Conservation (phyloP, 2,888 invertebrate species). For the Polyommatus iphigenia region DNA sequence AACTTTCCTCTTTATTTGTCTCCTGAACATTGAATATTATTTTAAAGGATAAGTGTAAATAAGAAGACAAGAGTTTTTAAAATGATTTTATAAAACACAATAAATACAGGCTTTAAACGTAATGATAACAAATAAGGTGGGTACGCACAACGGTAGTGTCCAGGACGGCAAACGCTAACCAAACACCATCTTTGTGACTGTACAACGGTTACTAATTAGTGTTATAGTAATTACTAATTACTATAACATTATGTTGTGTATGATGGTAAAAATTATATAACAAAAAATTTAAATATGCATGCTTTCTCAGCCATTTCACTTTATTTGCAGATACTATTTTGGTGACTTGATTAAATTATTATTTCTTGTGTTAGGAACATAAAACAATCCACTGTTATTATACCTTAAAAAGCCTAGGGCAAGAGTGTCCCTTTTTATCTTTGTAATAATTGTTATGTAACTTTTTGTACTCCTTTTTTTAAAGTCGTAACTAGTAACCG, state of each 20-base stretch:
- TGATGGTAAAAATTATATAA: not conserved
- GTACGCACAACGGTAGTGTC: conserved; percentile 54
- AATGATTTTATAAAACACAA: conserved; percentile 76
- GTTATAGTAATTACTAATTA: too few relatives aligned
- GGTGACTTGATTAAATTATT: too few relatives aligned
- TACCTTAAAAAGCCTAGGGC: too few relatives aligned
- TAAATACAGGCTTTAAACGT: conserved; percentile 71
- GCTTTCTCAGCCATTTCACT: too few relatives aligned
- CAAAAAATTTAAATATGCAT: not conserved
- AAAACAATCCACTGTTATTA: too few relatives aligned
- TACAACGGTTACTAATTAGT: conserved; percentile 15
- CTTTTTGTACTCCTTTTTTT: not conserved
- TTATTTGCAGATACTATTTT: too few relatives aligned
- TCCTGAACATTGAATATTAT: not conserved
- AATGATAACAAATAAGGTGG: conserved; percentile 74
- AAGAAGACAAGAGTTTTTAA: conserved; percentile 48
- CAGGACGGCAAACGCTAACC: conserved; percentile 69
- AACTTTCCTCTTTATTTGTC: not conserved
- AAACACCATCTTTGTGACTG: conserved; percentile 27
- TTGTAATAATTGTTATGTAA: too few relatives aligned
- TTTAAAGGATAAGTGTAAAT: conserved; percentile 19
- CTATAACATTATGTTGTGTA: not conserved
- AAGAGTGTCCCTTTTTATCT: too few relatives aligned
- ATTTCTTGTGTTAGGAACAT: too few relatives aligned
- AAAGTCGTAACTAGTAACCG: not conserved